These are phyloP conservation scores for Cyanistes caeruleus DNA, from an alignment of 2,113 vertebrate genomes.

Conservation along the genomic window DNA sequence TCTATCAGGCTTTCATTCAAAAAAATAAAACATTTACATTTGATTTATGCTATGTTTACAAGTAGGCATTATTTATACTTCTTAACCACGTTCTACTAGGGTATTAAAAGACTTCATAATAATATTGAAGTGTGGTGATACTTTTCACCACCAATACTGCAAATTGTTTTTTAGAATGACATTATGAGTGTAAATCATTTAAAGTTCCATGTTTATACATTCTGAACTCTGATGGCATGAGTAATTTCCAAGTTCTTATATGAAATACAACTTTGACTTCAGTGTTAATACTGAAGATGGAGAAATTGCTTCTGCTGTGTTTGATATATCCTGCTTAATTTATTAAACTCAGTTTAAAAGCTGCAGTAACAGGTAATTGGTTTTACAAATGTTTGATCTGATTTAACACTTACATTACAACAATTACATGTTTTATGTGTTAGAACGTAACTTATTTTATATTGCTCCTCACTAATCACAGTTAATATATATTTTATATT, in stretches of 20 bases:
- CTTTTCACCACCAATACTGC: neutral
- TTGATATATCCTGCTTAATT: neutral
- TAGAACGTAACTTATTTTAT: neutral
- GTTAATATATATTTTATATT: neutral
- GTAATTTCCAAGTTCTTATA: neutral
- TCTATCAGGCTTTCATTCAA: neutral
- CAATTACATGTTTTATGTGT: neutral
- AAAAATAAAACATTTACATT: neutral
- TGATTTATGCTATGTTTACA: neutral
- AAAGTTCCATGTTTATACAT: neutral
- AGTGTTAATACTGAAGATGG: conserved; percentile 15
- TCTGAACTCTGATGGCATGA: neutral
- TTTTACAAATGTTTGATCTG: neutral
- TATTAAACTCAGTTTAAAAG: neutral
- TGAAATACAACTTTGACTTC: conserved; percentile 5
- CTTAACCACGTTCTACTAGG: neutral
- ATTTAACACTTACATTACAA: neutral
- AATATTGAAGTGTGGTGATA: neutral
- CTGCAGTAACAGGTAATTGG: neutral
- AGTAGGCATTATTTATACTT: neutral
- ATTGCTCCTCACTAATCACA: neutral
- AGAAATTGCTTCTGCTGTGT: neutral
- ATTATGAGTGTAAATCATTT: neutral
- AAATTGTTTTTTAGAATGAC: neutral
- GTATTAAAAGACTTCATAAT: neutral